phyloP scores from a whole-genome alignment of 2,797 vertebrate species.

The Ceryle rudis region DNA sequence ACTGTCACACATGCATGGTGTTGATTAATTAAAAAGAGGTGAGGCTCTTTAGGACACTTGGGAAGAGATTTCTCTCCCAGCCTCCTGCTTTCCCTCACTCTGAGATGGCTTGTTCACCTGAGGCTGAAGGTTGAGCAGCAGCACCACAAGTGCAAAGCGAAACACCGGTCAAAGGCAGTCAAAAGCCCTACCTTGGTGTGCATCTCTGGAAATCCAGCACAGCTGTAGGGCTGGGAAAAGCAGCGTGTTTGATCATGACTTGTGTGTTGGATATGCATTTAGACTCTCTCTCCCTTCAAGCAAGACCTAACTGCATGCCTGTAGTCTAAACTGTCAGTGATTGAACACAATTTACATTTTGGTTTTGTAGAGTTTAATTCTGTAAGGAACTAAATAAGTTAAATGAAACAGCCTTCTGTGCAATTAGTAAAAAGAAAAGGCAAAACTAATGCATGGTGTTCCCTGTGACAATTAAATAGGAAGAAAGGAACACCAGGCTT shows the following conservation, averaged over 20 bases:
- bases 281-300: not conserved
- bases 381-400: not conserved
- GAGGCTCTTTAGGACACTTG: not conserved
- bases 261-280: not conserved
- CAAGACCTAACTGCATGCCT: not conserved
- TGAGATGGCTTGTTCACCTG: not conserved
- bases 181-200: not conserved
- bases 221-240: not conserved
- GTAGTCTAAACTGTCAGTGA: not conserved
- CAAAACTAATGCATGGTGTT: conserved; percentile 1
- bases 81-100: not conserved
- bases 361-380: not conserved
- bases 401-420: conserved; percentile 4
- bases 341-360: not conserved
- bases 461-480: not conserved
- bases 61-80: not conserved
- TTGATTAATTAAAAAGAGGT: not conserved
- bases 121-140: not conserved
- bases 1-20: not conserved
- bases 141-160: not conserved
- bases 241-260: not conserved
- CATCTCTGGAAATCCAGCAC: not conserved
- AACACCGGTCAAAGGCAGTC: not conserved
- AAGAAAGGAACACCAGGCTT: not conserved
- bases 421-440: conserved; percentile 18